Evolutionary conservation across 2,888 invertebrate species (phyloP).

Genomic region (Cerceris rybyensis): DNA sequence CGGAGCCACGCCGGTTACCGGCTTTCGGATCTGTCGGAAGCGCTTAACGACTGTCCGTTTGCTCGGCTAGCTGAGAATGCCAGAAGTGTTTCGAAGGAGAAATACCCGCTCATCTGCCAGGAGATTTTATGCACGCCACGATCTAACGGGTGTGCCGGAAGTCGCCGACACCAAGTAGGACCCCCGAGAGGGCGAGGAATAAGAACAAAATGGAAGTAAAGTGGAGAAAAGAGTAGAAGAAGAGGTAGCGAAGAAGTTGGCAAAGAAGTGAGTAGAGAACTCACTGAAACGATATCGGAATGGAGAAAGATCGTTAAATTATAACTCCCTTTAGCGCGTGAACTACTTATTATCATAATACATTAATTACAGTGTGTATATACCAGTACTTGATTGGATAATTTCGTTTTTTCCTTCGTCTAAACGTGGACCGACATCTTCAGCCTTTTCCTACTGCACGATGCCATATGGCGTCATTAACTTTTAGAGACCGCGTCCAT

Average conservation of each 20-base stretch:
- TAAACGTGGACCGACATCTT: background rate
- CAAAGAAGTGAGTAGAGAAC: background rate
- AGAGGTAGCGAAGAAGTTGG: background rate
- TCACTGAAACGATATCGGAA: background rate
- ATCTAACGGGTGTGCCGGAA: constrained; percentile 64
- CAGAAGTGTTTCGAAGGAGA: constrained; percentile 51
- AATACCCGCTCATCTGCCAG: constrained; percentile 50
- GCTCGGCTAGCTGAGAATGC: constrained; percentile 50
- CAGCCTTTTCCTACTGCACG: constrained; percentile 8
- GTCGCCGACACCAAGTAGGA: constrained; percentile 11
- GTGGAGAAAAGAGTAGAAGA: background rate
- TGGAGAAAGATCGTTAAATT: constrained; percentile 18
- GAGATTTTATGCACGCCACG: constrained; percentile 60
- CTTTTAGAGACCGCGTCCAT: constrained; percentile 29
- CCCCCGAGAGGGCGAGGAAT: background rate
- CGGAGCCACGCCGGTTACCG: constrained; percentile 36
- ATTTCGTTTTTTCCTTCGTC: constrained; percentile 5
- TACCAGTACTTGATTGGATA: background rate
- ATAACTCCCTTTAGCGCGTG: constrained; percentile 27
- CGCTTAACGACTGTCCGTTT: constrained; percentile 66
- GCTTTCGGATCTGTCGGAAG: constrained; percentile 66
- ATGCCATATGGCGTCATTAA: constrained; percentile 37
- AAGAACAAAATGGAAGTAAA: background rate
- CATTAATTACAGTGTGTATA: constrained; percentile 34
- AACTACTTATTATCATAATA: constrained; percentile 40